Percentiles rank a stretch among this genome's conserved stretches.
Evolutionary conservation across 2,888 invertebrate species (phyloP).

Genomic region (Drosophila meridionalis): DNA sequence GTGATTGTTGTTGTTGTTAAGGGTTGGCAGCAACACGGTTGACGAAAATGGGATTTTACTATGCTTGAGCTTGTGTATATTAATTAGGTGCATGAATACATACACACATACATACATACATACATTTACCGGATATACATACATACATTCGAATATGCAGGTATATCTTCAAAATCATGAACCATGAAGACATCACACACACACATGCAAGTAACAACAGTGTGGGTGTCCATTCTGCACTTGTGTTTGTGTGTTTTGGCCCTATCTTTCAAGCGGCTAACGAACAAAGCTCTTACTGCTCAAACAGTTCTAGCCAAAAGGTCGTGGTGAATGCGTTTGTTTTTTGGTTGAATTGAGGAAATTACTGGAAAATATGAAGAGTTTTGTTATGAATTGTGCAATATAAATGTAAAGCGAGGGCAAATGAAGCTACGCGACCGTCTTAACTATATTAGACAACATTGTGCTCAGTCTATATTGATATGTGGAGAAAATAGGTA

Average conservation of each 20-base stretch:
- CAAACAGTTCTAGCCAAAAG: slow-evolving; percentile 39
- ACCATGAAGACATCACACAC: slow-evolving; percentile 50
- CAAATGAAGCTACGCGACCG: slow-evolving; percentile 69
- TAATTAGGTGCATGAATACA: slow-evolving; percentile 5
- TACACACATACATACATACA: background rate
- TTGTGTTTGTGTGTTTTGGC: slow-evolving; percentile 9
- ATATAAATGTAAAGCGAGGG: slow-evolving; percentile 7
- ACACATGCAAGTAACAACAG: slow-evolving; percentile 7
- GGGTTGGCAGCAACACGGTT: slow-evolving; percentile 5
- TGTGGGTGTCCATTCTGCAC: background rate
- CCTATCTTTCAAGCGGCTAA: slow-evolving; percentile 17
- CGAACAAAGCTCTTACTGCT: slow-evolving; percentile 30
- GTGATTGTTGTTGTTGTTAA: background rate
- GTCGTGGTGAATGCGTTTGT: slow-evolving; percentile 16
- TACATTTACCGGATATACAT: background rate
- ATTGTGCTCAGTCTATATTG: slow-evolving; percentile 50
- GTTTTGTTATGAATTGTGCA: background rate
- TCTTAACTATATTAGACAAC: slow-evolving; percentile 57
- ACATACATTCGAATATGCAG: background rate
- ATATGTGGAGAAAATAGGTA: slow-evolving; percentile 68
- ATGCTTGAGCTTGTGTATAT: slow-evolving; percentile 7
- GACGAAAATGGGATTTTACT: slow-evolving; percentile 4
- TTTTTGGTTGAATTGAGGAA: slow-evolving; percentile 13
- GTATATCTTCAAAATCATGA: slow-evolving; percentile 27
- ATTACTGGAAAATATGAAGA: background rate